Percentiles rank a stretch among this genome's conserved stretches.
Evolutionary conservation across 2,888 invertebrate genomes (phyloP).

Genomic region (Thumatha senex): DNA sequence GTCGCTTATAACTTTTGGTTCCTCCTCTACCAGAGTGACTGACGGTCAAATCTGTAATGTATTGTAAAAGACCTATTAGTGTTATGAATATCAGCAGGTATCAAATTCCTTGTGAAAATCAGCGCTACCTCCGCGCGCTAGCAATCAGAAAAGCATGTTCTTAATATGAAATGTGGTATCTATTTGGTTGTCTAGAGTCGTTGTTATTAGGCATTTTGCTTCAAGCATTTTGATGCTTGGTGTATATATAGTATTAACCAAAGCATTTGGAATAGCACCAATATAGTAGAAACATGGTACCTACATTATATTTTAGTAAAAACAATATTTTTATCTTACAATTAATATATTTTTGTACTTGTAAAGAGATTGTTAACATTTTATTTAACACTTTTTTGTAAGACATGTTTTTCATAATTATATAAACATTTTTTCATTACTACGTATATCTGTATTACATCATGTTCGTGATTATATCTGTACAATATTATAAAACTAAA

Average conservation of each 20-base stretch:
- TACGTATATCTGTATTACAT: constrained; percentile 16
- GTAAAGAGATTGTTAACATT: constrained; percentile 64
- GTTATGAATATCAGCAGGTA: too few relatives aligned
- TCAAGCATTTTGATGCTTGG: constrained; percentile 15
- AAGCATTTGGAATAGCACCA: constrained; percentile 49
- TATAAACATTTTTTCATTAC: constrained; percentile 20
- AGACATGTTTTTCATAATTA: constrained; percentile 31
- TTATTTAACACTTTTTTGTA: constrained; percentile 55
- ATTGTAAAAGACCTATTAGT: too few relatives aligned
- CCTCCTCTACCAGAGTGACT: too few relatives aligned
- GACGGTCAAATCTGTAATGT: too few relatives aligned
- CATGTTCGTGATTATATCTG: too few relatives aligned
- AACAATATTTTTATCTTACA: constrained; percentile 65
- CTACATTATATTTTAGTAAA: constrained; percentile 49
- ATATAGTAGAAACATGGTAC: constrained; percentile 36
- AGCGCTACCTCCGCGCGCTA: too few relatives aligned
- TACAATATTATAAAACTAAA: too few relatives aligned
- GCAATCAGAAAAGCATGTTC: too few relatives aligned
- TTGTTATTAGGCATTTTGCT: constrained; percentile 9
- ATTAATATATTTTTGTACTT: constrained; percentile 73
- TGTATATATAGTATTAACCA: constrained; percentile 23
- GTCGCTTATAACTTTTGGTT: too few relatives aligned
- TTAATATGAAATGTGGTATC: too few relatives aligned
- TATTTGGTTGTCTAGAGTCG: too few relatives aligned
- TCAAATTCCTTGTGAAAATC: too few relatives aligned